Evolutionary conservation across 1,140 invertebrate genomes (phyloP).

Genomic region (Yoshiicerus persimilis): DNA sequence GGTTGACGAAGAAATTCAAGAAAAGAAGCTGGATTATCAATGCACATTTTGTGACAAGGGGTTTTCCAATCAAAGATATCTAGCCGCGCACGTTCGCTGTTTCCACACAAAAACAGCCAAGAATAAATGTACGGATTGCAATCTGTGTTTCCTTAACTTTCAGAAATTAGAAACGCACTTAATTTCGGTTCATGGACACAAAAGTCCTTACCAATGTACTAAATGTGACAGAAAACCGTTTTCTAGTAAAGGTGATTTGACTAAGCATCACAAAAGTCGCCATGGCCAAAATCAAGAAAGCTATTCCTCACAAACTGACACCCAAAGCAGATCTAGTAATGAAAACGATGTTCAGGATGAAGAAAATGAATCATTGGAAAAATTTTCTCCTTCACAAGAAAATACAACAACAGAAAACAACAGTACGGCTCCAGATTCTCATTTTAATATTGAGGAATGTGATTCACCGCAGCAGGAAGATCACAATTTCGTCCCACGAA

Average conservation of each 20-base stretch:
- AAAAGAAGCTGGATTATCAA: neutral
- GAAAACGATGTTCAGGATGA: neutral
- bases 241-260: neutral
- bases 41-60: neutral
- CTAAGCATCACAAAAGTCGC: neutral
- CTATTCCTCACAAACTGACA: neutral
- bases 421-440: neutral
- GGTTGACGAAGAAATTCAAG: neutral
- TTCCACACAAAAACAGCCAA: neutral
- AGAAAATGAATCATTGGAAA: too few species aligned
- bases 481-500: neutral
- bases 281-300: neutral
- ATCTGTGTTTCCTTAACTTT: neutral
- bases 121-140: neutral
- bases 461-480: neutral
- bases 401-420: neutral
- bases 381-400: too few species aligned
- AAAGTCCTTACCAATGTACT: neutral
- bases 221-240: neutral
- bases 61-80: neutral
- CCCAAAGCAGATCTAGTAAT: neutral
- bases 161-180: neutral
- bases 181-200: neutral
- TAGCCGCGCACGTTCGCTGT: neutral
- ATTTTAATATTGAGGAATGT: neutral